Evolutionary conservation across 2,113 vertebrate species (phyloP).

Genomic region (Choloepus hoffmanni): DNA sequence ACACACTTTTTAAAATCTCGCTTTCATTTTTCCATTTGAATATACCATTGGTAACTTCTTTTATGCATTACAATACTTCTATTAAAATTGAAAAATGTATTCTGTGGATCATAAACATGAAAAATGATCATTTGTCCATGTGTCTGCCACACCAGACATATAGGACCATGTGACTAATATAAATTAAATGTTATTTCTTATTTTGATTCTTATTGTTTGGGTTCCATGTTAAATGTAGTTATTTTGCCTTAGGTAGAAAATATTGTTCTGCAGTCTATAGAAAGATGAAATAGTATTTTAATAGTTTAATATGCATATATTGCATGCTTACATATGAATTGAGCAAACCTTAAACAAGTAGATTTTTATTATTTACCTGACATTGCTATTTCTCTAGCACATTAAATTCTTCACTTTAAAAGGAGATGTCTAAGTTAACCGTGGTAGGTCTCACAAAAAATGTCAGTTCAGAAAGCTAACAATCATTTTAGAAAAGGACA

Average conservation of each 20-base stretch:
- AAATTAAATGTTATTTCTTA: not conserved
- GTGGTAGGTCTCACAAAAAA: not conserved
- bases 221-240: not conserved
- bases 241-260: not conserved
- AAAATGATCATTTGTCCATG: not conserved
- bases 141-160: not conserved
- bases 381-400: not conserved
- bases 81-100: not conserved
- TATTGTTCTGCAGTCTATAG: not conserved
- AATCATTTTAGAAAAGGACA: slow-evolving; percentile 26
- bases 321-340: not conserved
- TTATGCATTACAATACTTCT: not conserved
- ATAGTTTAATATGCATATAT: too few relatives aligned
- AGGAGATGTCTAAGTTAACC: not conserved
- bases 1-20: not conserved
- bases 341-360: not conserved
- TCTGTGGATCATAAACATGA: not conserved
- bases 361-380: not conserved
- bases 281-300: not conserved
- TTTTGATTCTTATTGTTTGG: not conserved
- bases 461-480: slow-evolving; percentile 1
- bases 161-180: not conserved
- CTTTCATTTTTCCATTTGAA: not conserved
- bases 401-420: slow-evolving; percentile 30
- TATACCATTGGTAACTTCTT: not conserved